Conservation (phyloP, 2,113 vertebrate species). For the Rattus rattus region DNA sequence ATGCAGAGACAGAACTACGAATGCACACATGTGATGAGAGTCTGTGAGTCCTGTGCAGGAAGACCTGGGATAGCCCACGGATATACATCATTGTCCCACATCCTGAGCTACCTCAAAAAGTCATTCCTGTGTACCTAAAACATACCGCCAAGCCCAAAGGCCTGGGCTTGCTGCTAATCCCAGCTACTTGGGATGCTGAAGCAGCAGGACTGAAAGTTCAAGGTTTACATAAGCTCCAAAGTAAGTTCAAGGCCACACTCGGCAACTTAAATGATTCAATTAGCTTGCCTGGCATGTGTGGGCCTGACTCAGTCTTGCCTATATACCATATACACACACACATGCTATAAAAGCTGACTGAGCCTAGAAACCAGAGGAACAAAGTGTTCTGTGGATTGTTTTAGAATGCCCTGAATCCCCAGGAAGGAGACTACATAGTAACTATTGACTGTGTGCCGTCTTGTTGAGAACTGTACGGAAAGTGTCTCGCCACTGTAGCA, state of each 20-base stretch:
- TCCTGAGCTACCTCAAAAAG: background rate
- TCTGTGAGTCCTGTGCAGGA: fast-evolving
- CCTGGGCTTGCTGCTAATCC: background rate
- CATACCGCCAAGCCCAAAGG: background rate
- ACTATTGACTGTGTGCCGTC: background rate
- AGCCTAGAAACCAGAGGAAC: background rate
- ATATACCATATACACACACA: background rate
- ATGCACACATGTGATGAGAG: background rate
- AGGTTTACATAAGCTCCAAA: background rate
- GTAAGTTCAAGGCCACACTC: background rate
- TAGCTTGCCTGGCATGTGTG: background rate
- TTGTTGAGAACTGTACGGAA: background rate
- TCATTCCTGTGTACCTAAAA: background rate
- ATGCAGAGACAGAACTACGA: background rate
- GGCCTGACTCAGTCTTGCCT: background rate
- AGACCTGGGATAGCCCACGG: background rate
- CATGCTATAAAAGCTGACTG: background rate
- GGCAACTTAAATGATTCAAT: background rate
- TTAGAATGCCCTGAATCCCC: background rate
- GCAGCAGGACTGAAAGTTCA: background rate
- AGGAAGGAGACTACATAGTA: background rate
- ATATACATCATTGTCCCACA: fast-evolving
- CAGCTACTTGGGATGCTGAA: background rate
- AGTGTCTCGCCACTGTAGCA: background rate
- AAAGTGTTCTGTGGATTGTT: background rate